A percentile compares a stretch with the other conserved stretches of the same genome.
These are phyloP conservation scores for Trogon melanurus DNA, from an alignment of 2,113 vertebrate species.

Conservation along the genomic window DNA sequence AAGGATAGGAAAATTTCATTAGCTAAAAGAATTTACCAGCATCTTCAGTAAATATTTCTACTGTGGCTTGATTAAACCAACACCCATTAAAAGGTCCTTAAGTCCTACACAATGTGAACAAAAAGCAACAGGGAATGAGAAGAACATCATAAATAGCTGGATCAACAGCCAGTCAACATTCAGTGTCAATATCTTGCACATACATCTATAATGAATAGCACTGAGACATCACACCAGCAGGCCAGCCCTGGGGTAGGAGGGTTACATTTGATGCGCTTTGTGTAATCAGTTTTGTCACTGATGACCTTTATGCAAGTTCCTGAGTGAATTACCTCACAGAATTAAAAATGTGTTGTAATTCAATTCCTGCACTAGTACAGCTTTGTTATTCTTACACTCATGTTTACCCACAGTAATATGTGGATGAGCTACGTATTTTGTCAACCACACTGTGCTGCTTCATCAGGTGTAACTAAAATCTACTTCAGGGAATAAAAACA, in stretches of 20 bases:
- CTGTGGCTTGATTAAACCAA: neutral
- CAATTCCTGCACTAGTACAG: neutral
- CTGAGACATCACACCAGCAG: neutral
- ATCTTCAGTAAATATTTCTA: neutral
- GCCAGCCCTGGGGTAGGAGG: neutral
- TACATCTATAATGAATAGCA: neutral
- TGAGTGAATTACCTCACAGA: neutral
- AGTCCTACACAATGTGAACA: neutral
- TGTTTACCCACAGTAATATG: neutral
- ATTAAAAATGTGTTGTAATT: neutral
- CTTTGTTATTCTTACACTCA: neutral
- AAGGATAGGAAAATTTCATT: neutral
- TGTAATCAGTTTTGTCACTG: neutral
- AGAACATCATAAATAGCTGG: neutral
- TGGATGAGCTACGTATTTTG: neutral
- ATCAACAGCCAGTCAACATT: neutral
- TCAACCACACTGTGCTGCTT: neutral
- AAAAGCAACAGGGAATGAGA: neutral
- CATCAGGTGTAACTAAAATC: neutral
- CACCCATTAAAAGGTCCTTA: neutral
- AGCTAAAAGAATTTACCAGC: neutral
- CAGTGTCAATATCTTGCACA: rapidly evolving
- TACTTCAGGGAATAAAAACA: neutral
- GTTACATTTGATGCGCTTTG: neutral
- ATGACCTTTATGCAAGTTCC: neutral